Base-by-base conservation (phyloP, 2,797 vertebrate genomes). In the Neosilurus mollespiculum region DNA sequence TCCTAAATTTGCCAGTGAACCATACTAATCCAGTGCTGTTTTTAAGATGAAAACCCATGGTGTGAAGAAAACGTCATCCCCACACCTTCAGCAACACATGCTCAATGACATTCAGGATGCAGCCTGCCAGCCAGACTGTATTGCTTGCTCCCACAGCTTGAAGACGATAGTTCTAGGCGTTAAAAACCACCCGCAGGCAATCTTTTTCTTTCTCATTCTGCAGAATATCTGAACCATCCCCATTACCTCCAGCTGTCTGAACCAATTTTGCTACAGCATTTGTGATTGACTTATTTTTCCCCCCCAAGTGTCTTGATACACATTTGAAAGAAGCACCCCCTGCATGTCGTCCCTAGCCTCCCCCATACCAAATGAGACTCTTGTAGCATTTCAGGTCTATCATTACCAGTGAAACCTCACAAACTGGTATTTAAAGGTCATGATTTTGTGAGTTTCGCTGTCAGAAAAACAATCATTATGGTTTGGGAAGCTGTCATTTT, bases 61-160 rank as follows among this genome's bases (percentile, higher is more conserved):
- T 78, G 64, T 85, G 80, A 81, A 64, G 72, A 71, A 78, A 85
- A 64, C 80, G 24, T 85, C 80, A 85, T 37, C 65, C 43, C 51
- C 66, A 78, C 80, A 78, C 84, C 73, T 85, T 82, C 84, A 65
- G 69, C 84, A 75, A 54, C 84, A 85, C 84, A 85, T 85, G 84
- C 80, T 82, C 84, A 85, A 78, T 82, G 84, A 82, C 84, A 82
- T 85, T 78, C 73, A 85, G 59, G 75, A 85, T 82, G 73, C 75
- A 65, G 73, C 73, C 80, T 82, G 84, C 66, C 84, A 85, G 73
- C 67, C 49, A 71, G 80, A 62, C 84, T 72, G 67, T 72, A 79
- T 82, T 51, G 20, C 84, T 72, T 72, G 59, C 73, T 85, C 81
- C 59, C 80, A 73, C 84, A 72, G 66, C 75, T 85, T 85, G 65